Conservation (phyloP, 2,888 invertebrate species). For the Masnerella sp. region DNA sequence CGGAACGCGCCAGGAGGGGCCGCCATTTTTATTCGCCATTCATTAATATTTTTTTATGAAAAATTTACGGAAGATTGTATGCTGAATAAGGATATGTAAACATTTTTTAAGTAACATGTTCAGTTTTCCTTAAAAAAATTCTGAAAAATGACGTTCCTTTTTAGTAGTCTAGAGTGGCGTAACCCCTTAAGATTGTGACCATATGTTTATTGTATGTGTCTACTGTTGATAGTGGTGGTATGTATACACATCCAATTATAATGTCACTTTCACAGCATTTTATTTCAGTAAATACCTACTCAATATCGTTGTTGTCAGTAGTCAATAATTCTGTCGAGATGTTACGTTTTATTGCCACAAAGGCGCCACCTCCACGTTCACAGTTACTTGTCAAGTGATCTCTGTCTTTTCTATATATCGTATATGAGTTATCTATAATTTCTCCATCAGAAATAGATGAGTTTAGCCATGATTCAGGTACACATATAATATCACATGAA, state of each 20-base stretch:
- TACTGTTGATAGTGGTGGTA: neutral
- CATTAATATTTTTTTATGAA: no score
- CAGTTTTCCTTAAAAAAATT: no score
- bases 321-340: neutral
- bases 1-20: no score
- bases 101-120: no score
- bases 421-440: constrained; percentile 3
- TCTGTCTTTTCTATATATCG: constrained; percentile 11
- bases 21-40: no score
- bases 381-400: constrained; percentile 2
- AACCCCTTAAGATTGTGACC: neutral
- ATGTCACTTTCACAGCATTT: constrained; percentile 5
- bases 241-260: constrained; percentile 14
- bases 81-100: no score
- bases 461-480: constrained; percentile 13
- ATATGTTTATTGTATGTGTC: constrained; percentile 4
- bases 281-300: constrained; percentile 13
- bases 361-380: constrained; percentile 11
- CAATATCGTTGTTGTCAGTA: constrained; percentile 1
- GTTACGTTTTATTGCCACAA: constrained; percentile 10
- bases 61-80: no score
- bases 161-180: no score
- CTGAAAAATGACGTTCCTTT: no score
- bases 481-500: constrained; percentile 1
- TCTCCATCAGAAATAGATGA: constrained; percentile 15